phyloP scores from a whole-genome alignment of 2,113 vertebrate species.

The Pterophyllum scalare region DNA sequence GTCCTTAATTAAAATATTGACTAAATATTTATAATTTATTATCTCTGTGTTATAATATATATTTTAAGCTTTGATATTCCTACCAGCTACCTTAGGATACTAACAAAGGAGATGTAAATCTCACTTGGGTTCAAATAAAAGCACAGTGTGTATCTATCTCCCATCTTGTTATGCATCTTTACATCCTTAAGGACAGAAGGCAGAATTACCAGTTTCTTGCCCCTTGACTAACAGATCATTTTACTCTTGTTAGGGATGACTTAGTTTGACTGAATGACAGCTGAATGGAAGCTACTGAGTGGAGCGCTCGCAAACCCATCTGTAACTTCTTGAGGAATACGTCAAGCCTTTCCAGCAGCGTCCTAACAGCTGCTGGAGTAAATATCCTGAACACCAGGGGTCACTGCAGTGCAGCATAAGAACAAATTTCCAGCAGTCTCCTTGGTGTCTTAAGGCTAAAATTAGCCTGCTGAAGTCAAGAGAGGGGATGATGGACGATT shows the following conservation, averaged over 20 bases:
- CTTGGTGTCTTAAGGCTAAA: constrained; percentile 19
- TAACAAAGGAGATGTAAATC: background rate
- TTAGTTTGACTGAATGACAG: constrained; percentile 46
- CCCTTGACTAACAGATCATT: constrained; percentile 46
- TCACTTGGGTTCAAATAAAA: background rate
- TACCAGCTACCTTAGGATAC: too few relatives aligned
- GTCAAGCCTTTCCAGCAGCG: background rate
- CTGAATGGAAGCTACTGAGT: constrained; percentile 26
- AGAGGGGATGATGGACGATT: background rate
- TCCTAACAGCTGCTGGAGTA: background rate
- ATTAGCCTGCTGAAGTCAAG: background rate
- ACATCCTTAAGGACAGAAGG: constrained; percentile 12
- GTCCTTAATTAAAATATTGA: too few relatives aligned
- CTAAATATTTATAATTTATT: too few relatives aligned
- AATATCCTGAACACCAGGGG: constrained; percentile 55
- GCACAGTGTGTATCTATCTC: background rate
- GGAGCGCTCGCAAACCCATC: background rate
- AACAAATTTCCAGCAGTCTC: background rate
- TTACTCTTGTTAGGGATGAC: constrained; percentile 41
- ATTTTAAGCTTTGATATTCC: background rate
- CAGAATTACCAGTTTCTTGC: constrained; percentile 46
- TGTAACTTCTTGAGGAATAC: background rate
- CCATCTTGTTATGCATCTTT: constrained; percentile 25
- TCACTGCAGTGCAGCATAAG: constrained; percentile 42
- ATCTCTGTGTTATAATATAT: too few relatives aligned